These are phyloP conservation scores for Saxidomus purpurata DNA, from an alignment of 1,140 invertebrate species.

Conservation along the genomic window DNA sequence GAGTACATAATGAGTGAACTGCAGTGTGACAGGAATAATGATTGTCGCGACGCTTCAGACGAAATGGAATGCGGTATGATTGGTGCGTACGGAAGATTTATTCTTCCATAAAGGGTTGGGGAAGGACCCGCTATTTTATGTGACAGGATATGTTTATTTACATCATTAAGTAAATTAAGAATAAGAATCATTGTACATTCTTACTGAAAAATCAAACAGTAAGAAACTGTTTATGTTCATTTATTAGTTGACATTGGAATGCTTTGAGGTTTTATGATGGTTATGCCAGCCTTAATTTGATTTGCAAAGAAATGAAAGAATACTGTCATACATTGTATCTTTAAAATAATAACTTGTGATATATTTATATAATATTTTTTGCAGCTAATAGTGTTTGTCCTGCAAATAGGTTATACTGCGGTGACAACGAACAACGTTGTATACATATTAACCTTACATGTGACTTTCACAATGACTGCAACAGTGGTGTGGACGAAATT, in stretches of 20 bases:
- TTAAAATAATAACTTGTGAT: no score
- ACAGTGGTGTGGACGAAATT: slow-evolving; percentile 14
- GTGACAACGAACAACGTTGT: not conserved
- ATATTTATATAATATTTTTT: not conserved
- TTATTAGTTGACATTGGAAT: no score
- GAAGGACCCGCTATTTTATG: not conserved
- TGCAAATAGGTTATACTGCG: not conserved
- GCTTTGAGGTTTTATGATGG: no score
- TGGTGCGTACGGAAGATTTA: no score
- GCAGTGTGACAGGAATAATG: not conserved
- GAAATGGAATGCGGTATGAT: slow-evolving; percentile 2
- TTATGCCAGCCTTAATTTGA: no score
- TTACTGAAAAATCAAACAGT: no score
- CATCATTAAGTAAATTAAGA: no score
- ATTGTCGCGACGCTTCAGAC: slow-evolving; percentile 14
- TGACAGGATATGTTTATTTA: not conserved
- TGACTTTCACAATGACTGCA: slow-evolving; percentile 3
- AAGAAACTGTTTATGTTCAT: no score
- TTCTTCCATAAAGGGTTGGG: no score
- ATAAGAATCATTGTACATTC: no score
- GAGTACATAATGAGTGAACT: not conserved
- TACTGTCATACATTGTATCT: no score
- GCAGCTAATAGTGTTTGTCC: not conserved
- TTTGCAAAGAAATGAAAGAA: no score
- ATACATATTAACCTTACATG: slow-evolving; percentile 25